phyloP scores from a whole-genome alignment of 2,888 invertebrate species.

The Drosophila maculinotata region DNA sequence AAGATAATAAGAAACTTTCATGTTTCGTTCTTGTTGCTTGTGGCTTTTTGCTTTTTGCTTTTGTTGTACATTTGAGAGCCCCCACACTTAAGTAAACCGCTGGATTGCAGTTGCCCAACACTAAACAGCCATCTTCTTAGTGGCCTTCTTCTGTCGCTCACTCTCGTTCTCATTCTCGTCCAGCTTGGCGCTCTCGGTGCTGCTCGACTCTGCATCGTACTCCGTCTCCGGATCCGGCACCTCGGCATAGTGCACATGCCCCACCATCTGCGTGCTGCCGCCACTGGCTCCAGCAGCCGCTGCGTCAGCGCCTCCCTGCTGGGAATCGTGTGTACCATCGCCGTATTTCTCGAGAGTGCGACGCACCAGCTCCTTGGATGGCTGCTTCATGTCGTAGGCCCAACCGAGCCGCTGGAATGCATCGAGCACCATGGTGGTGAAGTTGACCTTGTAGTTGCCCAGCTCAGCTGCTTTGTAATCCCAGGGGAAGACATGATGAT shows the following conservation, averaged over 20 bases:
- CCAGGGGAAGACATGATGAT: slow-evolving; percentile 97
- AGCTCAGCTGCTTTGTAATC: slow-evolving; percentile 96
- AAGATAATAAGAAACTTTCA: slow-evolving; percentile 37
- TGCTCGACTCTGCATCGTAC: slow-evolving; percentile 82
- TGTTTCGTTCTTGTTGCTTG: slow-evolving; percentile 4
- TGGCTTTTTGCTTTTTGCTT: slow-evolving; percentile 13
- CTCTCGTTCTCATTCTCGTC: slow-evolving; percentile 82
- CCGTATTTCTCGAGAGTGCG: slow-evolving; percentile 87
- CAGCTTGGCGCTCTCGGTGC: slow-evolving; percentile 82
- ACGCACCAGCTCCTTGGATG: slow-evolving; percentile 87
- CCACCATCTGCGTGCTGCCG: slow-evolving; percentile 55
- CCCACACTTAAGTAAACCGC: slow-evolving; percentile 40
- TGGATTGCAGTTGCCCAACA: slow-evolving; percentile 7
- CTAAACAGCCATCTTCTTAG: slow-evolving; percentile 56
- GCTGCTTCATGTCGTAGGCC: slow-evolving; percentile 91
- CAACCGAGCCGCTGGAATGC: slow-evolving; percentile 89
- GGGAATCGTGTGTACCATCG: slow-evolving; percentile 82
- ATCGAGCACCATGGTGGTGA: slow-evolving; percentile 90
- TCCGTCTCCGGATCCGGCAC: slow-evolving; percentile 82
- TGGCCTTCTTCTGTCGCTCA: slow-evolving; percentile 68
- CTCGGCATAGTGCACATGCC: slow-evolving; percentile 80
- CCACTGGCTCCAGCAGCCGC: slow-evolving; percentile 1
- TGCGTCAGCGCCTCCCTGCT: slow-evolving; percentile 25
- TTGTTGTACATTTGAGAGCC: slow-evolving; percentile 34
- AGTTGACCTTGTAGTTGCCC: slow-evolving; percentile 89